Evolutionary conservation across 2,888 invertebrate species (phyloP).

Genomic region (Drosophila aldrichi): DNA sequence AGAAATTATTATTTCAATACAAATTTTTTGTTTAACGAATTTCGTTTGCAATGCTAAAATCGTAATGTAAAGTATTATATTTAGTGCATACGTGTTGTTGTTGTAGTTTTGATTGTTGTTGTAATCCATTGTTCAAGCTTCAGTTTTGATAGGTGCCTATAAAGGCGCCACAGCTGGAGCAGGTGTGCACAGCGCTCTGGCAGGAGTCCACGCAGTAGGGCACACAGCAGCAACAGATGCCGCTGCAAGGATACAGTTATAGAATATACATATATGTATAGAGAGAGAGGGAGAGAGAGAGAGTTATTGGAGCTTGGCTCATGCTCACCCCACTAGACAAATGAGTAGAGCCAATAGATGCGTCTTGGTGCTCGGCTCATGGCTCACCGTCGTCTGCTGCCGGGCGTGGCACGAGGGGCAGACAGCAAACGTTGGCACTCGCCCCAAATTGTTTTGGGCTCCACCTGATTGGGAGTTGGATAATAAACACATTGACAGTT

Average conservation of each 20-base stretch:
- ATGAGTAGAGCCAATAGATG: conserved; percentile 69
- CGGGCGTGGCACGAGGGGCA: conserved; percentile 72
- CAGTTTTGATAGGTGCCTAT: conserved; percentile 73
- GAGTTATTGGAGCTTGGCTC: too few species aligned
- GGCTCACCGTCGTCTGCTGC: conserved; percentile 51
- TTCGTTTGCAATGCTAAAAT: not conserved
- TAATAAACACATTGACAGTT: not conserved
- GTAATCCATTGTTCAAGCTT: not conserved
- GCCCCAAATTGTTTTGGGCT: conserved; percentile 44
- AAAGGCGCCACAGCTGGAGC: conserved; percentile 74
- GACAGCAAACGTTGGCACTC: conserved; percentile 47
- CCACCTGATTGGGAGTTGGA: conserved; percentile 5
- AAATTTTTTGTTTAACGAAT: not conserved
- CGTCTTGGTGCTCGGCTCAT: conserved; percentile 66
- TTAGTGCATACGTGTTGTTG: not conserved
- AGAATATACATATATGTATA: not conserved
- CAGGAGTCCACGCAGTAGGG: conserved; percentile 77
- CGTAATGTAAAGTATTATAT: not conserved
- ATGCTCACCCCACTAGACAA: conserved; percentile 61
- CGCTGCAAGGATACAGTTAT: conserved; percentile 32
- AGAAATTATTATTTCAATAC: too few species aligned
- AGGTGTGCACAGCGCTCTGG: conserved; percentile 77
- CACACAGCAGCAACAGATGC: conserved; percentile 74
- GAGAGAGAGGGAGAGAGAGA: not conserved
- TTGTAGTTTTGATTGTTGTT: conserved; percentile 1